Base-by-base conservation (phyloP, 2,888 invertebrate genomes). In the Pimpla rufipes region DNA sequence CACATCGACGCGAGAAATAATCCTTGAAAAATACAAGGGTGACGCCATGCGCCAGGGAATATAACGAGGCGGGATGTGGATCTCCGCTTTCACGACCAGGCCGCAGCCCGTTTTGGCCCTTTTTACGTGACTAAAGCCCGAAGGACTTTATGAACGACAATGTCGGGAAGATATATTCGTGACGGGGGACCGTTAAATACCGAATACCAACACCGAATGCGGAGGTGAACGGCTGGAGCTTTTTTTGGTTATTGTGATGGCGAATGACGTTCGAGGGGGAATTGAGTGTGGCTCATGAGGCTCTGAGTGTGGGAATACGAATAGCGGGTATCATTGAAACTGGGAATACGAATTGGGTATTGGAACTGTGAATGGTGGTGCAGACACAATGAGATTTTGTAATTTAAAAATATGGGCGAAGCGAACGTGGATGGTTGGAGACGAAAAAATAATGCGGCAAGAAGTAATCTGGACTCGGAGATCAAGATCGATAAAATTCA, bases 11-110 rank as follows among this genome's bases (percentile, higher is more conserved):
- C 71, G 78, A 66, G 18, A 79, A 80, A 82, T 83, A 83, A 84
- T 84, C 84, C 84, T 84, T 80, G 74, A 64, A 64, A 84, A 84
- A 81, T 74, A 42, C n/a, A 78, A 84, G 80, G 80, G 80, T 78
- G 74, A 78, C 77, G 84, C 74, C 57, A 81, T 83, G 67, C 70
- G 23, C n/a, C 71, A 76, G 66, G 70, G 45, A 78, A 64, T 74
- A 81, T 74, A 84, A 78, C 74, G 83, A 84, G 83, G 62, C 45
- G 18, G 40, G 45, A 18, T 45, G 7, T 11, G 42, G 16, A 10
- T 50, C 18, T 8, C 18, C 50, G 47, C 73, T 62, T 81, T 68
- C 67, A 82, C 62, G 55, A 45, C 35, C 47, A 42, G 37, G 57
- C 16, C 52, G 37, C 37, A 42, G 66, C 5, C 5, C 3, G 29